These are phyloP conservation scores for Catalaphyllia jardinei DNA, from an alignment of 64 coral and sea anemone species.

Conservation along the genomic window DNA sequence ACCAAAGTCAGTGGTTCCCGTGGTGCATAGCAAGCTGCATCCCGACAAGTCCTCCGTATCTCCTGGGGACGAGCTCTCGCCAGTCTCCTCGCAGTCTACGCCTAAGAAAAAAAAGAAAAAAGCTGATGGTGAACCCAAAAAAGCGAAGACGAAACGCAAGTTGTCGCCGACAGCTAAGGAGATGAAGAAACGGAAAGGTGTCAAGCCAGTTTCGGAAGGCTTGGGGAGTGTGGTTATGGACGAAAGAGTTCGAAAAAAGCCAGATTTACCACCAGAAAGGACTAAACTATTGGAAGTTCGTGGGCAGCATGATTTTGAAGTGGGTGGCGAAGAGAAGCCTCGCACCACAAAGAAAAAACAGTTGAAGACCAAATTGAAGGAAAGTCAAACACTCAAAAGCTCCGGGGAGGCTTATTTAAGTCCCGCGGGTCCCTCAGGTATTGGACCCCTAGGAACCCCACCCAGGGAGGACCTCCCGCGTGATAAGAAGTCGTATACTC, in stretches of 20 bases:
- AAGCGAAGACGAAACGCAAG: constrained; percentile 48
- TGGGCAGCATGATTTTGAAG: background rate
- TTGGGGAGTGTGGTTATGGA: background rate
- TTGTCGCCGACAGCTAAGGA: constrained; percentile 46
- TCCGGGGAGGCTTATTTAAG: background rate
- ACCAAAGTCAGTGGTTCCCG: constrained; percentile 19
- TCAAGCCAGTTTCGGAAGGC: background rate
- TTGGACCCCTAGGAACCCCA: background rate
- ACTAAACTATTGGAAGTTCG: background rate
- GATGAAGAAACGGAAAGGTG: constrained; percentile 34
- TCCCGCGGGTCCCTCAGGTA: background rate
- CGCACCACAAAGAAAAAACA: constrained; percentile 18
- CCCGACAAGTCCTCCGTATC: constrained; percentile 52
- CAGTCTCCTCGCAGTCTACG: constrained; percentile 38
- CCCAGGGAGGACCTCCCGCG: background rate
- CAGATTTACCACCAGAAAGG: background rate
- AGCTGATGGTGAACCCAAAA: constrained; percentile 34
- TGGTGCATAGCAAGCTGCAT: constrained; percentile 65
- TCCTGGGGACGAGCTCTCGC: constrained; percentile 20
- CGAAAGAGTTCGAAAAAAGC: constrained; percentile 5
- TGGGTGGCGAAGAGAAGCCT: background rate
- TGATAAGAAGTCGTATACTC: constrained; percentile 8
- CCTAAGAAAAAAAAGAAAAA: constrained; percentile 66
- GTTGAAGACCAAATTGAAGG: background rate
- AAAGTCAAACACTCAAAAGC: background rate